Evolutionary conservation across 2,888 invertebrate genomes (phyloP).

Genomic region (Euzophera pinguis): DNA sequence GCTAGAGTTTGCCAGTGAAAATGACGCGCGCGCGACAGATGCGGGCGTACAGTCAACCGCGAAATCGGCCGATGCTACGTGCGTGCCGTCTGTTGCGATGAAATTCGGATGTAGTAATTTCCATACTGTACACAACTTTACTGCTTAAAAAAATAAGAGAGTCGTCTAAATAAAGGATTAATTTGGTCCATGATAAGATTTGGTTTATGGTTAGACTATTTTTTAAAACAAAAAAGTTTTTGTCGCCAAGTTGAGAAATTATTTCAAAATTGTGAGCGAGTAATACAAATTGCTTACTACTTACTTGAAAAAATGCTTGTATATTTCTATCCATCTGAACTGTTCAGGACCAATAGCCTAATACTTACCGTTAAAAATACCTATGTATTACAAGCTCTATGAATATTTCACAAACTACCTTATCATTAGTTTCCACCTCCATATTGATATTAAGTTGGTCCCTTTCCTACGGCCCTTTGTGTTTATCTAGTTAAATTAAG

Average conservation of each 20-base stretch:
- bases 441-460: constrained; percentile 69
- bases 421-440: constrained; percentile 76
- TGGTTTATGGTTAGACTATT: too few species aligned
- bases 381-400: constrained; percentile 17
- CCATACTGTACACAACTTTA: neutral
- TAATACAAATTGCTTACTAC: too few species aligned
- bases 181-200: too few species aligned
- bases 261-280: too few species aligned
- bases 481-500: constrained; percentile 78
- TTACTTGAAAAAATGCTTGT: too few species aligned
- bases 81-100: neutral
- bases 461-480: constrained; percentile 66
- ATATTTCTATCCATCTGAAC: too few species aligned
- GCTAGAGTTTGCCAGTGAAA: constrained; percentile 5
- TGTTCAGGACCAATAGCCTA: too few species aligned
- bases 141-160: too few species aligned
- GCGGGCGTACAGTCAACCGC: constrained; percentile 10
- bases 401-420: constrained; percentile 49
- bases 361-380: too few species aligned
- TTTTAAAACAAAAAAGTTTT: too few species aligned
- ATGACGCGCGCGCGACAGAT: constrained; percentile 9
- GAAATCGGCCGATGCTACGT: constrained; percentile 7
- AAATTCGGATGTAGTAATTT: neutral
- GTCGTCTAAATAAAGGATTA: too few species aligned
- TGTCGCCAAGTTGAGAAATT: too few species aligned